Evolutionary conservation across 2,113 vertebrate genomes (phyloP).

Genomic region (Myrmecophaga tridactyla): DNA sequence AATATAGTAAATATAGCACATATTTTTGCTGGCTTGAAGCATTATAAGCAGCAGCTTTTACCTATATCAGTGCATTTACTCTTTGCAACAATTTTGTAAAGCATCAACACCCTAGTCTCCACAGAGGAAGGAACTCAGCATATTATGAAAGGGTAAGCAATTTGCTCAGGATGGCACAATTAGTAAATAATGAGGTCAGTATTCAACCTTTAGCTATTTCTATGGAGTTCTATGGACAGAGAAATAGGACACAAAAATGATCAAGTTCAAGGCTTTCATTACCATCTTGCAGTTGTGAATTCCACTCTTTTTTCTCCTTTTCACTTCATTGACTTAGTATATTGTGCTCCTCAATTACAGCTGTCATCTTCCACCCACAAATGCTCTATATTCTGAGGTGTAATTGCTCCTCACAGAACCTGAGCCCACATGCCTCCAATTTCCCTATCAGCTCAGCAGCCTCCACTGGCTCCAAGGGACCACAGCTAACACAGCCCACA

Average conservation of each 20-base stretch:
- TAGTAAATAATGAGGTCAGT: neutral
- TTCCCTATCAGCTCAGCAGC: slow-evolving; percentile 77
- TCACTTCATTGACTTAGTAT: slow-evolving; percentile 77
- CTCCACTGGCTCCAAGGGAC: slow-evolving; percentile 41
- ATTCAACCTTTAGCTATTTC: neutral
- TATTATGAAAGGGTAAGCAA: neutral
- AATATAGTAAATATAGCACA: neutral
- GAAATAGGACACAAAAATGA: neutral
- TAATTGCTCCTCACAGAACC: slow-evolving; percentile 72
- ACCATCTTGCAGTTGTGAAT: neutral
- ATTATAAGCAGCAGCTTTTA: neutral
- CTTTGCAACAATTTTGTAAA: neutral
- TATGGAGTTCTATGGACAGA: neutral
- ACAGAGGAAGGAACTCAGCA: neutral
- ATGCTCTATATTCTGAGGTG: slow-evolving; percentile 32
- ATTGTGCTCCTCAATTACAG: slow-evolving; percentile 76
- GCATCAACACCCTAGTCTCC: neutral
- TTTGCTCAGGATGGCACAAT: neutral
- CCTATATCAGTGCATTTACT: neutral
- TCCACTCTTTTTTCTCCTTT: slow-evolving; percentile 55
- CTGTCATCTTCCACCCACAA: slow-evolving; percentile 81
- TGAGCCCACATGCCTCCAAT: slow-evolving; percentile 63
- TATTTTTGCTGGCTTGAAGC: neutral
- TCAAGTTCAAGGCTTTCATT: neutral
- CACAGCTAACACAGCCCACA: slow-evolving; percentile 31